Evolutionary conservation across 2,113 vertebrate species (phyloP).

Genomic region (Typhlomys cinereus): DNA sequence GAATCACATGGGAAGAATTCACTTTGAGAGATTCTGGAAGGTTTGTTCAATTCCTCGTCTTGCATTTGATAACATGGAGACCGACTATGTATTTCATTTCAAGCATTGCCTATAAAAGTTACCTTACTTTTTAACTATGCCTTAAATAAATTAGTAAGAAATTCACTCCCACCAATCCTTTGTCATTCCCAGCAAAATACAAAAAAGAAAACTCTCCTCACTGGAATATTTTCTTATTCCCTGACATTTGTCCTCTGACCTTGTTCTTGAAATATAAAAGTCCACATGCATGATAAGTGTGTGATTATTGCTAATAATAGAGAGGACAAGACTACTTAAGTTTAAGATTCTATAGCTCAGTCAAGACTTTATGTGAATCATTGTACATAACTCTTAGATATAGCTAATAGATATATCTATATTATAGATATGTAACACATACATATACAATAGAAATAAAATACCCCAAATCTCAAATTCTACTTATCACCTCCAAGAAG

Average conservation of each 20-base stretch:
- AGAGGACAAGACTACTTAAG: constrained; percentile 36
- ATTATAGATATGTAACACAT: too few species aligned
- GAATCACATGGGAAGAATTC: too few species aligned
- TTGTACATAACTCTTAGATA: constrained; percentile 29
- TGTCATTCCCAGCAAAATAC: neutral
- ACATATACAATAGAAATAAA: too few species aligned
- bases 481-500: constrained; percentile 22
- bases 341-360: constrained; percentile 24
- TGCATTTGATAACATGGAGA: neutral
- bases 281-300: neutral
- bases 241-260: neutral
- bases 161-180: neutral
- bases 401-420: too few species aligned
- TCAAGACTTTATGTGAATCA: constrained; percentile 39
- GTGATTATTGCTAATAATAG: constrained; percentile 28
- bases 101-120: neutral
- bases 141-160: constrained; percentile 9
- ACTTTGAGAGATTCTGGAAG: too few species aligned
- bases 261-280: constrained; percentile 38
- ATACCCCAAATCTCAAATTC: constrained; percentile 32
- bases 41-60: neutral
- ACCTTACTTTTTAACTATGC: neutral
- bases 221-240: neutral
- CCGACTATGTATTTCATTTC: neutral
- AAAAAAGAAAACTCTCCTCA: neutral